phyloP scores from a whole-genome alignment of 2,888 invertebrate genomes.

The Brenthis daphne region DNA sequence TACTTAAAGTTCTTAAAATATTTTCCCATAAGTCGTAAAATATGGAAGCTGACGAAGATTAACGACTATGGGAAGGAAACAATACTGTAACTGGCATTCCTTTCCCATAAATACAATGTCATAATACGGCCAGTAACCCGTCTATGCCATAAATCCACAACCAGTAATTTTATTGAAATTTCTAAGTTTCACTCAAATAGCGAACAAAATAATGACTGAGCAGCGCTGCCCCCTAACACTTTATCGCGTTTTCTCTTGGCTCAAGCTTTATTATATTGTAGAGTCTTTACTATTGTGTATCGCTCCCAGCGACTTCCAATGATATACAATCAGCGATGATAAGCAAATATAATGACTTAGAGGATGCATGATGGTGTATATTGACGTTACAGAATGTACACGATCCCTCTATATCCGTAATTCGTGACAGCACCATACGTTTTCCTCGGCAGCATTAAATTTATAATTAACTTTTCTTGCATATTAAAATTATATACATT shows the following conservation, averaged over 20 bases:
- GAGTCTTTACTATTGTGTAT: constrained; percentile 61
- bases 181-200: constrained; percentile 72
- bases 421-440: neutral
- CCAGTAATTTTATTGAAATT: constrained; percentile 66
- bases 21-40: constrained; percentile 10
- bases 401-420: neutral
- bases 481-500: too few relatives aligned
- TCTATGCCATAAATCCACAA: constrained; percentile 46
- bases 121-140: constrained; percentile 32
- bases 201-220: constrained; percentile 71
- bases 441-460: too few relatives aligned
- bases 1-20: constrained; percentile 1
- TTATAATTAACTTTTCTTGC: too few relatives aligned
- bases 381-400: constrained; percentile 19
- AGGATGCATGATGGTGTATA: constrained; percentile 24
- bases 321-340: constrained; percentile 53
- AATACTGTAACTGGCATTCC: constrained; percentile 31
- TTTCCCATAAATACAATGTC: constrained; percentile 36
- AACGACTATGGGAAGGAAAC: constrained; percentile 30
- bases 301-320: constrained; percentile 62
- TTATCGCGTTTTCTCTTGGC: constrained; percentile 64
- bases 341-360: constrained; percentile 50
- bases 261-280: constrained; percentile 69
- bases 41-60: neutral
- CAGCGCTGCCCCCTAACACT: constrained; percentile 63